Base-by-base conservation (phyloP, 2,888 invertebrate species). In the Branchipolynoe longqiensis region DNA sequence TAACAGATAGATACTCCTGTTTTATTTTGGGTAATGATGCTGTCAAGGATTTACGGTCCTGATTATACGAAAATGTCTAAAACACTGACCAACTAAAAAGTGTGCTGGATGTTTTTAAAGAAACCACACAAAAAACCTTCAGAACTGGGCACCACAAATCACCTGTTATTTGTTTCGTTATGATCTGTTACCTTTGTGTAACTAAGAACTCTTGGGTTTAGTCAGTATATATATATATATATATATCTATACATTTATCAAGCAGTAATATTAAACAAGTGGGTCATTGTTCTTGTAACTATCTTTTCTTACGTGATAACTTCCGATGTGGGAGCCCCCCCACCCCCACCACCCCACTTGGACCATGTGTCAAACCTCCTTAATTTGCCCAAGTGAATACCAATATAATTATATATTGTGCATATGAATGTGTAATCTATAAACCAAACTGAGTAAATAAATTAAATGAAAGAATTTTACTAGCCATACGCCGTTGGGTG, bases 391-490 rank as follows among this genome's bases (percentile, higher is more conserved):
- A 69, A 36, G 22, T 33, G 12, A 69, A 36, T 69, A 69, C 36
- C 69, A 25, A 69, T 69, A 69, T 69, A 25, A 62, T 62, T 62
- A 69, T 69, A 69, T 69, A 69, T 36, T 69, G 69, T 69, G 69
- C 69, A 69, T 69, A 69, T 69, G 33, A 33, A 33, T n/a, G 18
- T 69, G 69, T 69, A 69, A n/a, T 58, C 12, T n/a, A 25, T 58
- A 58, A 14, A 69, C 38, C 38, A 69, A 69, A 69, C 38, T 22
- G 62, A 69, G n/a, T n/a, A 69, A 36, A 38, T 69, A 36, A 69
- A 69, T 69, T 38, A 69, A 69, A 69, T 36, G 38, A 69, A 69
- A n/a, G 62, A 38, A 36, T 69, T 36, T 69, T 38, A 25, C 69
- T 38, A 69, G 69, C 69, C 69, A 18, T 69, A 25, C 69, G 38